Percentiles rank a stretch among this genome's conserved stretches.
Evolutionary conservation across 2,888 invertebrate species (phyloP).

Genomic region (Clistopyga incitator): DNA sequence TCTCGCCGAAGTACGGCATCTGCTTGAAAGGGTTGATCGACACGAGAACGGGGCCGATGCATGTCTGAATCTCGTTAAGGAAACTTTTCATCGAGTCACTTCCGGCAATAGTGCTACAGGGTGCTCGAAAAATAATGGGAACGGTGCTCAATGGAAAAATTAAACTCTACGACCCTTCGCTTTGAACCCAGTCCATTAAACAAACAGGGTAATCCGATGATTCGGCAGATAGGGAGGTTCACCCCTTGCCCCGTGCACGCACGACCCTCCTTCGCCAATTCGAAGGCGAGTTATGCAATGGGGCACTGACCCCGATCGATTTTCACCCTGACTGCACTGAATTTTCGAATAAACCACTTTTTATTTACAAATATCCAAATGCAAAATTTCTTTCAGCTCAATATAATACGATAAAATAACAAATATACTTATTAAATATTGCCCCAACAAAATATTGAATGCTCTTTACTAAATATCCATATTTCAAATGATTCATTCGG

Average conservation of each 20-base stretch:
- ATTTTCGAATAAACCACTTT: too few relatives aligned
- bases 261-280: conserved; percentile 12
- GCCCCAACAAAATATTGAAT: too few relatives aligned
- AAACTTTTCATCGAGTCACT: conserved; percentile 61
- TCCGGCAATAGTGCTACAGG: not conserved
- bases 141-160: conserved; percentile 18
- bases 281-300: not conserved
- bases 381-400: too few relatives aligned
- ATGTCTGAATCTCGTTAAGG: conserved; percentile 85
- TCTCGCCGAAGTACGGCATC: conserved; percentile 88
- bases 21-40: conserved; percentile 88
- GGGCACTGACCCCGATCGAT: conserved; percentile 2
- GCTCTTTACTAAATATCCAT: too few relatives aligned
- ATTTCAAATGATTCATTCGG: not conserved
- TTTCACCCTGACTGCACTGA: conserved; percentile 5
- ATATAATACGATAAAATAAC: too few relatives aligned
- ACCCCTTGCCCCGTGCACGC: not conserved
- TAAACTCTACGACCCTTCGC: not conserved
- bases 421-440: too few relatives aligned
- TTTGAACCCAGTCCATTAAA: conserved; percentile 25
- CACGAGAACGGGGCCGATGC: conserved; percentile 88
- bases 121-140: not conserved
- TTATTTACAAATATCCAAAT: too few relatives aligned
- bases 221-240: conserved; percentile 6
- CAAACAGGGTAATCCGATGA: conserved; percentile 10